Conservation (phyloP, 2,113 vertebrate genomes). For the Apeltes quadracus region DNA sequence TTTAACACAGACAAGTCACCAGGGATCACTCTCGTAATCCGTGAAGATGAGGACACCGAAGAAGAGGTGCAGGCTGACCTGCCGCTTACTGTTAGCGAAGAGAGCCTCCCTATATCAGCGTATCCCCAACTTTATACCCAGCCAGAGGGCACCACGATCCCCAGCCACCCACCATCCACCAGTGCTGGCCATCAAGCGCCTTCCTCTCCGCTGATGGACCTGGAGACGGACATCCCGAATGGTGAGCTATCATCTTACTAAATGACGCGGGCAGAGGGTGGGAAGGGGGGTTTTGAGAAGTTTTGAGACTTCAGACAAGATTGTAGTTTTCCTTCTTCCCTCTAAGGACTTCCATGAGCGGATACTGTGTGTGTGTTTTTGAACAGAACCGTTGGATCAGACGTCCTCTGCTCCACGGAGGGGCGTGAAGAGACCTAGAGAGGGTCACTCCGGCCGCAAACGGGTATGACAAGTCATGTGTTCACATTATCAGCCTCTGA, state of each 20-base stretch:
- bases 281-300: no score
- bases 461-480: constrained; percentile 78
- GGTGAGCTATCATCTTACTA: constrained; percentile 73
- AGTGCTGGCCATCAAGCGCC: constrained; percentile 53
- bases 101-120: constrained; percentile 72
- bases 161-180: constrained; percentile 62
- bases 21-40: constrained; percentile 82
- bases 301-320: not conserved
- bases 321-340: not conserved
- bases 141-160: constrained; percentile 68
- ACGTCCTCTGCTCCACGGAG: constrained; percentile 62
- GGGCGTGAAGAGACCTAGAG: constrained; percentile 87
- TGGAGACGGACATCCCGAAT: constrained; percentile 90
- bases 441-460: constrained; percentile 86
- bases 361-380: constrained; percentile 7
- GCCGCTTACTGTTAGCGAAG: not conserved
- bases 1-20: constrained; percentile 86
- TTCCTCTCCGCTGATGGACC: constrained; percentile 83
- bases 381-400: constrained; percentile 57
- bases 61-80: constrained; percentile 10
- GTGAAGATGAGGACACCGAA: constrained; percentile 78
- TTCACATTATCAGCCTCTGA: not conserved
- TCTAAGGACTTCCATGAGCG: not conserved
- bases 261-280: not conserved
- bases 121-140: constrained; percentile 68